Conservation (phyloP, 2,113 vertebrate genomes). For the Zosterops hypoxanthus region DNA sequence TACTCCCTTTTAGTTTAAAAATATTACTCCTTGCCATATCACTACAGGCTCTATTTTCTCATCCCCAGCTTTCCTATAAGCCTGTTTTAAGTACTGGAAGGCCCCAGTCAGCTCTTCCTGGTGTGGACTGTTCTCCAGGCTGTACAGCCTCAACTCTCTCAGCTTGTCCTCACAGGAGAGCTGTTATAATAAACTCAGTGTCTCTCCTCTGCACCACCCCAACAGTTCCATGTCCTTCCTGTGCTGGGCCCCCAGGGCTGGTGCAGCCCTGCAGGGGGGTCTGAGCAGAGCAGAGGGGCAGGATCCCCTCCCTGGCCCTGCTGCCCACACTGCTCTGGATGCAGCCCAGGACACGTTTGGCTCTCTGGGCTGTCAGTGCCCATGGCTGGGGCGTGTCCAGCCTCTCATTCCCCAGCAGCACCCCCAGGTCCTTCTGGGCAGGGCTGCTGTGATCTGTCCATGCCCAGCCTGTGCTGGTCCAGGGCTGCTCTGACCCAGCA, state of each 20-base stretch:
- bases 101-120: fast-evolving
- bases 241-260: neutral
- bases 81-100: neutral
- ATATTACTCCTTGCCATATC: too few relatives aligned
- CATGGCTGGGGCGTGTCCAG: neutral
- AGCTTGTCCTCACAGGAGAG: fast-evolving
- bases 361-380: neutral
- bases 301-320: neutral
- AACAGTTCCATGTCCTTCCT: fast-evolving
- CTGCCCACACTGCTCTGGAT: neutral
- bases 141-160: neutral
- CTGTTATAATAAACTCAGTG: fast-evolving
- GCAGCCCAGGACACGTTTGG: neutral
- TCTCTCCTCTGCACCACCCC: fast-evolving
- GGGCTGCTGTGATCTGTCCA: neutral
- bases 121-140: neutral
- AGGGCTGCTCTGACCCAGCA: neutral
- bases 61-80: neutral
- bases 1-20: neutral
- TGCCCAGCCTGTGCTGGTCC: too few relatives aligned
- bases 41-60: neutral
- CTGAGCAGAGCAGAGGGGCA: neutral
- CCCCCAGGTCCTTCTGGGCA: neutral
- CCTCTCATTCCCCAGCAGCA: neutral
- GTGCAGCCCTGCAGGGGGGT: neutral